Evolutionary conservation across 2,888 invertebrate species (phyloP).

Genomic region (Beris morrisii): DNA sequence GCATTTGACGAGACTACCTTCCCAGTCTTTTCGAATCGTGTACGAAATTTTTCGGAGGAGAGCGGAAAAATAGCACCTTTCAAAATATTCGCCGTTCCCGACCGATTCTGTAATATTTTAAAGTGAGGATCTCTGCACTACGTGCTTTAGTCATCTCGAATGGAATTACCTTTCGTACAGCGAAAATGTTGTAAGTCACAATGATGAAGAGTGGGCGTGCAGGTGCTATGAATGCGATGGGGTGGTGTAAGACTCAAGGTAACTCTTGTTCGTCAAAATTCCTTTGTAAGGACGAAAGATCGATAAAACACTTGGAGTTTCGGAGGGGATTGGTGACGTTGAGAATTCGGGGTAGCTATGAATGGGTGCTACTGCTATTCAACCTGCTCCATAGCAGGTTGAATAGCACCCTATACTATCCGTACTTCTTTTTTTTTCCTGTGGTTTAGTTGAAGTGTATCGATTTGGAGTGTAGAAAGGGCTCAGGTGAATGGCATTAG

Average conservation of each 20-base stretch:
- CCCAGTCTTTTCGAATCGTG: no score
- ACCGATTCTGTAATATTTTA: no score
- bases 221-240: not conserved
- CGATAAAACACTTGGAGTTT: conserved; percentile 32
- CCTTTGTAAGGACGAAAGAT: conserved; percentile 30
- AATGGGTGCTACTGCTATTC: no score
- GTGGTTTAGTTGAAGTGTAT: conserved; percentile 13
- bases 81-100: no score
- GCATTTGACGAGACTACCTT: no score
- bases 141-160: no score
- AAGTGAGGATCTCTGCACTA: no score
- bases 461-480: no score
- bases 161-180: no score
- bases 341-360: not conserved
- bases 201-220: not conserved
- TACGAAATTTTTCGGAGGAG: no score
- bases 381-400: not conserved
- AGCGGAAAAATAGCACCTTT: no score
- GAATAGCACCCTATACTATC: not conserved
- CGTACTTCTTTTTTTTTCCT: conserved; percentile 17
- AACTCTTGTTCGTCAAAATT: conserved; percentile 33
- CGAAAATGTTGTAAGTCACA: not conserved
- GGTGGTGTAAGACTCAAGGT: conserved; percentile 25
- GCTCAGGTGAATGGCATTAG: no score
- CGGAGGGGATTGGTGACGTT: not conserved